These are phyloP conservation scores for Cliona cf. orientalis DNA, from an alignment of 37 sponge, comb jelly and placozoan species.

Conservation along the genomic window DNA sequence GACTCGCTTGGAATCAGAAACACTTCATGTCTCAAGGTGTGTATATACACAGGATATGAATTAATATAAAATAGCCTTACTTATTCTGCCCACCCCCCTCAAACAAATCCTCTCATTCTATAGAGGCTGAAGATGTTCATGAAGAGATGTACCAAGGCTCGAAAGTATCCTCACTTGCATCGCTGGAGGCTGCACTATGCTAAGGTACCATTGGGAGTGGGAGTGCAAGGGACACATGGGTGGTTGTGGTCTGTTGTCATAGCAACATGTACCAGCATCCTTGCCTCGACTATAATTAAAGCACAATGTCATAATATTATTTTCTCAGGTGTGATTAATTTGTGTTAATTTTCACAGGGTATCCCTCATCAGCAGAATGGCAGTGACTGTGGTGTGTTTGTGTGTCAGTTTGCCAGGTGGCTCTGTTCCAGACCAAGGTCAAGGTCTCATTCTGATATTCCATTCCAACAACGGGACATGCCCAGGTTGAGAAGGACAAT, in stretches of 20 bases:
- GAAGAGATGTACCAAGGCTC: slow-evolving; percentile 6
- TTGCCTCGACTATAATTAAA: too few species aligned
- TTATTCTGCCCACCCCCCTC: too few species aligned
- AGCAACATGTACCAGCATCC: too few species aligned
- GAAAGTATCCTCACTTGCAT: too few species aligned
- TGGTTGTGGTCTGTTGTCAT: too few species aligned
- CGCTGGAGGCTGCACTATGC: background rate
- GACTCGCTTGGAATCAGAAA: slow-evolving; percentile 29
- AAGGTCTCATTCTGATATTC: background rate
- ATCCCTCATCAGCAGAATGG: slow-evolving; percentile 25
- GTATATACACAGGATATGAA: background rate
- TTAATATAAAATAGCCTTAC: too few species aligned
- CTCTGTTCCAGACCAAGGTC: background rate
- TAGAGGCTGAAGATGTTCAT: slow-evolving; percentile 15
- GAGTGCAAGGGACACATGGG: too few species aligned
- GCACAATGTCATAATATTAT: too few species aligned
- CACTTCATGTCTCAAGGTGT: slow-evolving; percentile 20
- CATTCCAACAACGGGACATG: slow-evolving; percentile 30
- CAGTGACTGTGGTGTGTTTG: slow-evolving; percentile 47
- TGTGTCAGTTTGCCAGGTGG: slow-evolving; percentile 52
- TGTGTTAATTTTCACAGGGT: background rate
- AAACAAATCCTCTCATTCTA: background rate
- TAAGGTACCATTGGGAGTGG: background rate
- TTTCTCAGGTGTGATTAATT: too few species aligned
- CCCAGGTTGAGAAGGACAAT: background rate